phyloP scores from a whole-genome alignment of 2,797 vertebrate species.

The Megaceryle alcyon region DNA sequence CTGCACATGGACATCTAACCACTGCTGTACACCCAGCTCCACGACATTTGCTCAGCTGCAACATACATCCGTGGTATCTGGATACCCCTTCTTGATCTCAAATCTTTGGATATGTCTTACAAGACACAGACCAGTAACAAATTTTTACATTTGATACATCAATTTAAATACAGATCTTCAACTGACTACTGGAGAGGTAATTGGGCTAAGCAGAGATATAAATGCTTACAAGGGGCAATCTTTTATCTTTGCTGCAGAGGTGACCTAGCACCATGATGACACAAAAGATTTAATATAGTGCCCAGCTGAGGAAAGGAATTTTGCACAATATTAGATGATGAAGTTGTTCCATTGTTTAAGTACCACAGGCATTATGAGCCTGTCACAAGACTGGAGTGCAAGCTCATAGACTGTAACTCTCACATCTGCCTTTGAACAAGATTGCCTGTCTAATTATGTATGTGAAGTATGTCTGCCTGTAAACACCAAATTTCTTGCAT shows the following conservation, averaged over 20 bases:
- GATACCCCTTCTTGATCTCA: not conserved
- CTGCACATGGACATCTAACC: not conserved
- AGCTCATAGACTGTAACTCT: not conserved
- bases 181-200: not conserved
- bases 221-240: constrained; percentile 1
- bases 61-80: not conserved
- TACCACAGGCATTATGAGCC: not conserved
- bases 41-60: not conserved
- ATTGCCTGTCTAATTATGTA: constrained; percentile 7
- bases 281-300: constrained; percentile 44
- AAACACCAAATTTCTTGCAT: not conserved
- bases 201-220: constrained; percentile 7
- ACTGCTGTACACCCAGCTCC: not conserved
- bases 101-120: not conserved
- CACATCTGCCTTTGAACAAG: constrained; percentile 46
- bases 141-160: not conserved
- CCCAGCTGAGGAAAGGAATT: constrained; percentile 20
- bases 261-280: constrained; percentile 14
- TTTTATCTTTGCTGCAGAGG: constrained; percentile 37
- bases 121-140: not conserved
- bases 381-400: not conserved
- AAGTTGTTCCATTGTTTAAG: constrained; percentile 54
- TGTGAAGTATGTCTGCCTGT: constrained; percentile 1
- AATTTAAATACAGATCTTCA: not conserved
- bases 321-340: constrained; percentile 56